A percentile compares a stretch with the other conserved stretches of the same genome.
Conservation (phyloP, 1,140 invertebrate species). For the Rhysida immarginata region DNA sequence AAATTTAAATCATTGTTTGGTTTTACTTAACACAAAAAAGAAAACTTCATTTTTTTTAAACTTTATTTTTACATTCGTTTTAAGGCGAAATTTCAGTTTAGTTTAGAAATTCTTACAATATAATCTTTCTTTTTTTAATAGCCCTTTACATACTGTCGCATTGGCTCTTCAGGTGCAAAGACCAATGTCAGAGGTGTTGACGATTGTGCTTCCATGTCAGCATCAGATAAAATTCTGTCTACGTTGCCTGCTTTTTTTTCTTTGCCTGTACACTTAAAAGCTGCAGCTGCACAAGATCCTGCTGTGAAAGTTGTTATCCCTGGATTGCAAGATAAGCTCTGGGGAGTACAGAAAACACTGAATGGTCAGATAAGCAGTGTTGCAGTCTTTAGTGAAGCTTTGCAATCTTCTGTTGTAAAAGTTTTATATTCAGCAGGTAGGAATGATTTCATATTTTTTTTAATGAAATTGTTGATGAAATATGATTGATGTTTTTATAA, state of each 20-base stretch:
- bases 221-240: background rate
- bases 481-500: no score
- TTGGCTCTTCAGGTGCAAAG: conserved; percentile 27
- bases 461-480: no score
- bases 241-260: conserved; percentile 8
- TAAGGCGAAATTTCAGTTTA: no score
- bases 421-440: conserved; percentile 28
- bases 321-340: conserved; percentile 37
- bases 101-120: no score
- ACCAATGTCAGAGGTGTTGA: background rate
- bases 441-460: no score
- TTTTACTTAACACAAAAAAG: no score
- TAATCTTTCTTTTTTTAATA: no score
- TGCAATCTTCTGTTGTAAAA: conserved; percentile 28
- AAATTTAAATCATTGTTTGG: no score
- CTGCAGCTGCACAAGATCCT: conserved; percentile 29
- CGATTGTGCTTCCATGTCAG: background rate
- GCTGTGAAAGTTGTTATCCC: conserved; percentile 35
- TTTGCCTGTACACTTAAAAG: conserved; percentile 6
- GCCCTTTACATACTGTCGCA: conserved; percentile 35
- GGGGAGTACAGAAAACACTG: conserved; percentile 34
- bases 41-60: no score
- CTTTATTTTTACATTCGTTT: no score
- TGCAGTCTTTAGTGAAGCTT: conserved; percentile 35
- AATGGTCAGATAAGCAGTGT: conserved; percentile 38